Evolutionary conservation across 2,888 invertebrate species (phyloP), one percentile per base, ranked within the genome.

Genomic region (Pomacea canaliculata): DNA sequence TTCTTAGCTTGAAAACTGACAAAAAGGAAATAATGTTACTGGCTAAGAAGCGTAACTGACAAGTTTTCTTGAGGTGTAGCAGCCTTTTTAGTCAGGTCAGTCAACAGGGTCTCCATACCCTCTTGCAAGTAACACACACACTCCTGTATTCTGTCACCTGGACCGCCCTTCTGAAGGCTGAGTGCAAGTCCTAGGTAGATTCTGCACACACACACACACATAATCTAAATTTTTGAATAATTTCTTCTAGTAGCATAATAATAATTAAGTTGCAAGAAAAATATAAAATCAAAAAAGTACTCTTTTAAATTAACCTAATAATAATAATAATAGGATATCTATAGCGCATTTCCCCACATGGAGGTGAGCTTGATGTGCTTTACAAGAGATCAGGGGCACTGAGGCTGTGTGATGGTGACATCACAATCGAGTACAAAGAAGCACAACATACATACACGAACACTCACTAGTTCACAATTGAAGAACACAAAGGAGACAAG

Each of bases 101-200:
- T 81, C 46, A 89, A 83, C 48, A 90, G 78, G 9, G 82, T 78
- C 78, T 90, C 89, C 85, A 89, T 85, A 48, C 85, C 87, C 73
- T 87, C 88, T 63, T 84, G 78, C 18, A 90, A 80, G 77, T 87
- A 89, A 12, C 76, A 71, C 19, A 90, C 84, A 18, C 87, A 84
- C 76, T 90, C 89, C 78, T 87, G 84, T n/a, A 82, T 73, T 60
- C 89, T 82, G 8, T 80, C 79, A 12, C 87, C 88, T 37, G 89
- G 88, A 10, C 89, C 89, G 76, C 83, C 85, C 69, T 86, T 88
- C 81, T 85, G 85, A 73, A 90, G 76, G 37, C 87, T 85, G 66
- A 90, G 80, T 12, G 89, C 89, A 65, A 90, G 79, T 9, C 89
- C 90, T 51, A 90, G 82, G 83, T 90, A 90, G 79, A 89, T 87